phyloP scores from a whole-genome alignment of 2,888 invertebrate species.

The Brenthis hecate region DNA sequence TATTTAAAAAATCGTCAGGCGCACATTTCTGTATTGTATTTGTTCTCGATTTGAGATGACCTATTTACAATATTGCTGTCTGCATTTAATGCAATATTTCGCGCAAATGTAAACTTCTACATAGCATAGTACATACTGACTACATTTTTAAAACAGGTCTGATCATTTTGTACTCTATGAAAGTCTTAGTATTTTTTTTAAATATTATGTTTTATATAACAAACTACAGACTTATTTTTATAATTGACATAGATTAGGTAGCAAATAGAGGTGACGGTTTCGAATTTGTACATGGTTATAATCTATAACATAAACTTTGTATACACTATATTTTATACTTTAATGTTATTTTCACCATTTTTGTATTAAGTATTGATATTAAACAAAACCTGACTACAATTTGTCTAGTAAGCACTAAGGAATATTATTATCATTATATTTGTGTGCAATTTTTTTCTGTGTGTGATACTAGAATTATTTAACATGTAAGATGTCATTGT shows the following conservation, averaged over 20 bases:
- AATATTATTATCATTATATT: slow-evolving; percentile 26
- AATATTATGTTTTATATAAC: slow-evolving; percentile 15
- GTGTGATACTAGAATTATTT: slow-evolving; percentile 44
- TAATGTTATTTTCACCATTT: slow-evolving; percentile 32
- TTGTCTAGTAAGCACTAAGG: slow-evolving; percentile 33
- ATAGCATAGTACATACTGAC: neutral
- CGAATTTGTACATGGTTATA: slow-evolving; percentile 23
- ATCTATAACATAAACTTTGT: slow-evolving; percentile 21
- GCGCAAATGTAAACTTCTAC: slow-evolving; percentile 9
- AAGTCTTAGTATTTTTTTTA: slow-evolving; percentile 18
- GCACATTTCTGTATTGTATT: neutral
- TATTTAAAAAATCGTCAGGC: too few species aligned
- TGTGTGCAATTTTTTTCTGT: slow-evolving; percentile 43
- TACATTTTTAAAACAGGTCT: neutral
- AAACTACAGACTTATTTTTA: slow-evolving; percentile 34
- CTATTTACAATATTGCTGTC: slow-evolving; percentile 9
- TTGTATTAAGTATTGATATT: slow-evolving; percentile 27
- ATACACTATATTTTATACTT: slow-evolving; percentile 35
- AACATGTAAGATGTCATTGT: slow-evolving; percentile 20
- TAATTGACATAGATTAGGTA: slow-evolving; percentile 28
- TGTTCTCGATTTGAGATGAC: neutral
- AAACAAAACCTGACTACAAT: slow-evolving; percentile 19
- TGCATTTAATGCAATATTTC: slow-evolving; percentile 5
- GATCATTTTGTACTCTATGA: slow-evolving; percentile 18
- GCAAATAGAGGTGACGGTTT: slow-evolving; percentile 32